Conservation (phyloP, 2,113 vertebrate species). For the Turnix velox region DNA sequence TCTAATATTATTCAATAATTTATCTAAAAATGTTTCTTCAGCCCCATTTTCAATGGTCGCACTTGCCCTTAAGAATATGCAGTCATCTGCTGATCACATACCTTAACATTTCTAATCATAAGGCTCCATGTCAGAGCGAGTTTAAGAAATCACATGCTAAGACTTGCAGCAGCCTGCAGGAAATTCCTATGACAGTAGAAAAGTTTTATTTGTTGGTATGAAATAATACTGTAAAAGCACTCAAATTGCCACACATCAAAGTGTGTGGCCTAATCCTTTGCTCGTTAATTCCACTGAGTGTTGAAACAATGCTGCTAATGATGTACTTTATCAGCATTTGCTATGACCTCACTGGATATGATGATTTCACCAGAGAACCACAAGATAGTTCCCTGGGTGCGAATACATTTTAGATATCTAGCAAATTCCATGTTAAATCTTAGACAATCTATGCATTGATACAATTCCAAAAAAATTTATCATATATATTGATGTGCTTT, state of each 20-base stretch:
- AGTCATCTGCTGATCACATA: neutral
- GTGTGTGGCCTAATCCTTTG: neutral
- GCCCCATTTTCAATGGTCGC: neutral
- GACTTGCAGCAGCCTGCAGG: neutral
- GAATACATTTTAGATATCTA: neutral
- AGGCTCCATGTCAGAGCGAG: neutral
- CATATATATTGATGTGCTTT: neutral
- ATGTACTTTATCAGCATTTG: neutral
- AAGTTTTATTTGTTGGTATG: neutral
- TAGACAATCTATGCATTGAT: neutral
- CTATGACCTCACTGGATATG: neutral
- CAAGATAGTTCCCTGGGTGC: neutral
- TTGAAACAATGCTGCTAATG: neutral
- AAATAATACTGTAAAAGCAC: neutral
- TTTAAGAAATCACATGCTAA: neutral
- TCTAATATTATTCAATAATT: conserved; percentile 19
- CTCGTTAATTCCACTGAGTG: neutral
- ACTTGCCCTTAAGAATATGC: conserved; percentile 1
- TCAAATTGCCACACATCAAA: neutral
- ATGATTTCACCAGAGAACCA: neutral
- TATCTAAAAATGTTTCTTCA: neutral
- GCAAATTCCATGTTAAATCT: neutral
- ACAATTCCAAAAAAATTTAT: too few species aligned
- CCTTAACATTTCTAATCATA: neutral
- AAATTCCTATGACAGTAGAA: neutral